Base-by-base conservation (phyloP, 2,888 invertebrate genomes). In the Cancer borealis region DNA sequence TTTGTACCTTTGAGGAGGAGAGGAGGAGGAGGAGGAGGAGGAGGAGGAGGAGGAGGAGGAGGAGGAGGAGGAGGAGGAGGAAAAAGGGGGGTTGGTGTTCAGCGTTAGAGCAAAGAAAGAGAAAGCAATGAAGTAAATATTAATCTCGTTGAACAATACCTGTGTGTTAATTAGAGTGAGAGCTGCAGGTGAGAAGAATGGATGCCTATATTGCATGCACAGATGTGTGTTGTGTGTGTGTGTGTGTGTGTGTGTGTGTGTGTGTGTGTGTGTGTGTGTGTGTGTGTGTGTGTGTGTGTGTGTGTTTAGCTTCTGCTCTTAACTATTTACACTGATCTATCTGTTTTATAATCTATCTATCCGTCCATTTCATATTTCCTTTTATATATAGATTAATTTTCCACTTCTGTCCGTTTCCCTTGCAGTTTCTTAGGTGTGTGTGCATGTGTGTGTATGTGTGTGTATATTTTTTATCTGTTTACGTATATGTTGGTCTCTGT, bases 271-370 rank as follows among this genome's bases (percentile, higher is more conserved):
- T 66, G 66, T 66, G n/a, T 21, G 26, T 26, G 88, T 47, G 21
- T n/a, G 88, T n/a, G 88, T 46, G 46, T 30, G 88, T 30, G 89
- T 12, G 89, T 79, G 79, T 79, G 79, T 79, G 30, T 79, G 79
- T 30, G 30, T 79, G 30, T 12, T 17, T 14, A 17, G 54, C 54
- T 54, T 12, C 12, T 54, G 8, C 12, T 54, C 14, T 54, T 54
- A 54, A 54, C 14, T 54, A 54, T 54, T 54, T 54, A 14, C 12
- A 54, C 17, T 54, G 0, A 54, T 54, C 54, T 10, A 54, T 14
- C 3, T 54, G 54, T 54, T 54, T 54, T 49, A 49, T 49, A 6
- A 6, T 49, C 49, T 49, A 49, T 60, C 60, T 49, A 8, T 49
- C 49, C 8, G 49, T 66, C 6, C 17, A 12, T 45, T 46, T 21